phyloP scores from a whole-genome alignment of 2,888 invertebrate species.

The Sussaba pulchella region DNA sequence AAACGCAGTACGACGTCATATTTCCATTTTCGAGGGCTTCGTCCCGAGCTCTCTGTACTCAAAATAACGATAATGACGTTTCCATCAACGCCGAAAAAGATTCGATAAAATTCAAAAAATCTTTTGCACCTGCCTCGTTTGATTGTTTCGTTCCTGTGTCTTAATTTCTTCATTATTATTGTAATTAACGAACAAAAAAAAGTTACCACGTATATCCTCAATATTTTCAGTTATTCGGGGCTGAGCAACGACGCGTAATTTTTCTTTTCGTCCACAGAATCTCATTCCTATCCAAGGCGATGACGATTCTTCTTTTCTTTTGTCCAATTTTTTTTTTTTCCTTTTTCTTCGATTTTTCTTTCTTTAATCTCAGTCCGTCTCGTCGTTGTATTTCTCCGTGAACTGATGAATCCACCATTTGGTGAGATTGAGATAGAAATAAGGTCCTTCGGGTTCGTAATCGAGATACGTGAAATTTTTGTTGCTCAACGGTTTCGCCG shows the following conservation, averaged over 20 bases:
- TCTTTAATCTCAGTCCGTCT: constrained; percentile 32
- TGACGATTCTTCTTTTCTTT: background rate
- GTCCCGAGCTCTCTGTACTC: constrained; percentile 1
- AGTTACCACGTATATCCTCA: background rate
- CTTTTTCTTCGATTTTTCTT: too few species aligned
- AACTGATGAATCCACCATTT: constrained; percentile 87
- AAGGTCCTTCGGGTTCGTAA: constrained; percentile 87
- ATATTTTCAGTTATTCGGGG: constrained; percentile 18
- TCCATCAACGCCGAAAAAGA: background rate
- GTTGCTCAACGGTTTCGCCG: constrained; percentile 85
- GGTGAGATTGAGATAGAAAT: constrained; percentile 88
- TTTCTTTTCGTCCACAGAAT: background rate
- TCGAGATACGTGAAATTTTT: constrained; percentile 85
- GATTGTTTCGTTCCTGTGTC: constrained; percentile 44
- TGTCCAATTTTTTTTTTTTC: too few species aligned
- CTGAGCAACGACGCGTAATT: constrained; percentile 1
- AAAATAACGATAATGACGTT: background rate
- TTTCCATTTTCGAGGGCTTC: background rate
- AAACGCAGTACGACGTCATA: constrained; percentile 39
- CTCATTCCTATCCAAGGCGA: background rate
- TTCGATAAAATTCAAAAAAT: constrained; percentile 7
- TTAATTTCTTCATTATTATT: background rate
- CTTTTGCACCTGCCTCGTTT: constrained; percentile 26
- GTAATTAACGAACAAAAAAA: too few species aligned
- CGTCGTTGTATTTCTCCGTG: constrained; percentile 70